phyloP scores from a whole-genome alignment of 2,113 vertebrate genomes.

The Corythoichthys haematopterus region DNA sequence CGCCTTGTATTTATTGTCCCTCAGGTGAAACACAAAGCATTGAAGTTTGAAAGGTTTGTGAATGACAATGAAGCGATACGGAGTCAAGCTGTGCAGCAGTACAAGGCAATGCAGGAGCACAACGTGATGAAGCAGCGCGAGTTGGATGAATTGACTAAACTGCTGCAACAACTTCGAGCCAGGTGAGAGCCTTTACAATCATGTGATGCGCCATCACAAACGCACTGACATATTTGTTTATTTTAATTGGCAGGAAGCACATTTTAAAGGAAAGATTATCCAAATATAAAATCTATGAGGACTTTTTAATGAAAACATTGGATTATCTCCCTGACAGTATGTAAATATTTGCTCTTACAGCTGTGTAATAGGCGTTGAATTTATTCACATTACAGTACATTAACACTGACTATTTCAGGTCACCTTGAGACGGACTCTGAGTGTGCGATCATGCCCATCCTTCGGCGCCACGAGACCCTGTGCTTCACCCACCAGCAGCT shows the following conservation, averaged over 20 bases:
- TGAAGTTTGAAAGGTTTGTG: slow-evolving; percentile 70
- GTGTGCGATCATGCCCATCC: slow-evolving; percentile 56
- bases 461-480: slow-evolving; percentile 64
- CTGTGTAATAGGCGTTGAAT: background rate
- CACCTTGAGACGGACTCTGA: slow-evolving; percentile 52
- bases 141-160: slow-evolving; percentile 55
- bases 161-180: slow-evolving; percentile 55
- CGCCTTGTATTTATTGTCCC: background rate
- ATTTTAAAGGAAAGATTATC: slow-evolving; percentile 59
- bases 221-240: background rate
- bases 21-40: slow-evolving; percentile 61
- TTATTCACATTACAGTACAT: background rate
- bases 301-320: slow-evolving; percentile 71
- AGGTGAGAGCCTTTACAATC: slow-evolving; percentile 42
- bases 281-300: slow-evolving; percentile 68
- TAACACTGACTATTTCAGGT: slow-evolving; percentile 8
- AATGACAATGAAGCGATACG: slow-evolving; percentile 66
- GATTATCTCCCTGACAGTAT: slow-evolving; percentile 68
- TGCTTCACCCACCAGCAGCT: slow-evolving; percentile 63
- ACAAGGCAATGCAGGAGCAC: slow-evolving; percentile 49
- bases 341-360: slow-evolving; percentile 16
- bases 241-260: slow-evolving; percentile 55
- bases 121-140: slow-evolving; percentile 63
- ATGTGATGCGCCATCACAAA: background rate
- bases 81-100: slow-evolving; percentile 58